Evolutionary conservation across 2,113 vertebrate genomes (phyloP).

Genomic region (Callipepla californica): DNA sequence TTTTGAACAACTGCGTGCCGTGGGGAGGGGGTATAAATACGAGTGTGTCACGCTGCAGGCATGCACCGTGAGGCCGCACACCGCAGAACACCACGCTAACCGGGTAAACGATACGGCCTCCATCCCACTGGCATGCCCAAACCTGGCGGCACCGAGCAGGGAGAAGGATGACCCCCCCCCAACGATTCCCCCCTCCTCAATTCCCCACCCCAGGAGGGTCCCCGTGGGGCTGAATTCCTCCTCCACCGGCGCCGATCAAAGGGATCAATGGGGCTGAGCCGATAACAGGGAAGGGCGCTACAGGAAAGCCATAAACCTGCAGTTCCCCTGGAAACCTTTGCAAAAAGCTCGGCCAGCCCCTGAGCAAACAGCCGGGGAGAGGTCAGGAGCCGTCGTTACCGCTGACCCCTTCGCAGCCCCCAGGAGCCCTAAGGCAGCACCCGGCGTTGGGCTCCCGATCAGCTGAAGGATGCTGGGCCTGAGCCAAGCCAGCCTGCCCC

Average conservation of each 20-base stretch:
- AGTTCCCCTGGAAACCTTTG: neutral
- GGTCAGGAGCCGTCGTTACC: neutral
- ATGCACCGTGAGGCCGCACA: fast-evolving
- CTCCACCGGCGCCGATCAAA: neutral
- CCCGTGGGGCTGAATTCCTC: neutral
- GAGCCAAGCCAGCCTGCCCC: neutral
- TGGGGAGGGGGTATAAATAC: constrained; percentile 19
- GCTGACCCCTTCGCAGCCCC: neutral
- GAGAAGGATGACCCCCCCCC: fast-evolving
- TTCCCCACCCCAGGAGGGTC: neutral
- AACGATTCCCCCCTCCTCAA: neutral
- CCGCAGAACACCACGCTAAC: neutral
- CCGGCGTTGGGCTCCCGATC: fast-evolving
- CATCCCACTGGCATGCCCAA: fast-evolving
- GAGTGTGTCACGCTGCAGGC: neutral
- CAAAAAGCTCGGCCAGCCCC: neutral
- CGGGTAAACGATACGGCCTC: fast-evolving
- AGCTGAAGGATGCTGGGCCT: neutral
- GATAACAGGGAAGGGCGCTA: constrained; percentile 3
- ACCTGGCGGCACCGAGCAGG: neutral
- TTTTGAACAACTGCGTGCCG: constrained; percentile 42
- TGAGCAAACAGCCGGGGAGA: neutral
- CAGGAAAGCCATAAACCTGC: constrained; percentile 32
- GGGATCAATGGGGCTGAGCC: neutral
- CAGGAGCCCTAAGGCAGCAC: neutral